phyloP scores from a whole-genome alignment of 1,140 invertebrate species.

The Brachionus manjavacas region DNA sequence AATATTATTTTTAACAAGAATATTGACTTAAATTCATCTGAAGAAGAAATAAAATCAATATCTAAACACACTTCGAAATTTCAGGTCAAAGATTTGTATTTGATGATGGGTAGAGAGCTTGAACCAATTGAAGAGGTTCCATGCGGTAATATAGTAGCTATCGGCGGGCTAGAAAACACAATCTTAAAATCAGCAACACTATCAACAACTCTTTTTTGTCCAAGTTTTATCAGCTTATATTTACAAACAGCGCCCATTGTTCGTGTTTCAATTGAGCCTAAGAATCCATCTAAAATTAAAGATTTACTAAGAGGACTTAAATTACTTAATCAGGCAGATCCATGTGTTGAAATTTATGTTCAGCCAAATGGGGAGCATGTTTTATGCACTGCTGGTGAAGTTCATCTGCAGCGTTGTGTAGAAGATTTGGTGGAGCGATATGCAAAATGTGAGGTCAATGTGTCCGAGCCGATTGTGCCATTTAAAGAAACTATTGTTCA shows the following conservation, averaged over 20 bases:
- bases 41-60: conserved; percentile 48
- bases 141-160: conserved; percentile 83
- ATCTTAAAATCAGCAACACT: conserved; percentile 84
- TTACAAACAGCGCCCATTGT: conserved; percentile 79
- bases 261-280: conserved; percentile 86
- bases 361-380: conserved; percentile 93
- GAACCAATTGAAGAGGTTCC: conserved; percentile 72
- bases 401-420: conserved; percentile 90
- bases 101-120: conserved; percentile 88
- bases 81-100: conserved; percentile 70
- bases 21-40: background rate
- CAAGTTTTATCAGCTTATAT: conserved; percentile 78
- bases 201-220: conserved; percentile 75
- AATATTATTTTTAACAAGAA: background rate
- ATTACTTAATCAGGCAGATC: conserved; percentile 82
- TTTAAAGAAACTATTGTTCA: conserved; percentile 86
- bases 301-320: conserved; percentile 74
- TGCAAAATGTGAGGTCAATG: conserved; percentile 79
- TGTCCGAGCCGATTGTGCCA: conserved; percentile 89
- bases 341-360: conserved; percentile 79
- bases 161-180: conserved; percentile 78
- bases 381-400: conserved; percentile 90
- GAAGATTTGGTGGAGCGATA: conserved; percentile 74
- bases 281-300: conserved; percentile 72
- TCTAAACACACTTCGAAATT: conserved; percentile 64